Conservation (phyloP, 2,113 vertebrate species). For the Epinephelus moara region DNA sequence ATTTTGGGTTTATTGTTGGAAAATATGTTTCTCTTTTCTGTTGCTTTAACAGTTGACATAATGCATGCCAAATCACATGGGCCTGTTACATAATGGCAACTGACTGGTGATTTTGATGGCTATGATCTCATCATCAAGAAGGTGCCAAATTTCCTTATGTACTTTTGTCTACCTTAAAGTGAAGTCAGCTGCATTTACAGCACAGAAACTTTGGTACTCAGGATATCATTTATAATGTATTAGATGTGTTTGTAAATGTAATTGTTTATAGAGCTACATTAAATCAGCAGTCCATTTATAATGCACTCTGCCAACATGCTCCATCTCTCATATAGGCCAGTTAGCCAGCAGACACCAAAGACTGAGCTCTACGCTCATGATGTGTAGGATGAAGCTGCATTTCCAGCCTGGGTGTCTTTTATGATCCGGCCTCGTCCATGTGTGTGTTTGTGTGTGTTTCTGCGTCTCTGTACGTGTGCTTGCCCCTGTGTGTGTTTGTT, state of each 20-base stretch:
- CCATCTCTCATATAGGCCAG: constrained; percentile 23
- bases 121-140: constrained; percentile 9
- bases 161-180: background rate
- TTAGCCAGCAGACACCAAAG: constrained; percentile 13
- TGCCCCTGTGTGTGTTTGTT: constrained; percentile 67
- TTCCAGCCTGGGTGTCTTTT: background rate
- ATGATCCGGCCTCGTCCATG: background rate
- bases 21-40: background rate
- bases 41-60: background rate
- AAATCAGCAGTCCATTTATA: constrained; percentile 27
- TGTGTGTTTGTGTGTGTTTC: background rate
- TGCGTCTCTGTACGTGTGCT: constrained; percentile 25
- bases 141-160: background rate
- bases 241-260: constrained; percentile 6
- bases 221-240: background rate
- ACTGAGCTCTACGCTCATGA: constrained; percentile 32
- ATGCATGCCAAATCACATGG: background rate
- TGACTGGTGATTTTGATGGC: background rate
- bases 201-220: background rate
- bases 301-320: constrained; percentile 28
- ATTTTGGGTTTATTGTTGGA: background rate
- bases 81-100: background rate
- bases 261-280: constrained; percentile 21
- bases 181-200: background rate
- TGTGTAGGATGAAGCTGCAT: constrained; percentile 59